phyloP scores from a whole-genome alignment of 2,797 vertebrate genomes.

The Argya squamiceps region DNA sequence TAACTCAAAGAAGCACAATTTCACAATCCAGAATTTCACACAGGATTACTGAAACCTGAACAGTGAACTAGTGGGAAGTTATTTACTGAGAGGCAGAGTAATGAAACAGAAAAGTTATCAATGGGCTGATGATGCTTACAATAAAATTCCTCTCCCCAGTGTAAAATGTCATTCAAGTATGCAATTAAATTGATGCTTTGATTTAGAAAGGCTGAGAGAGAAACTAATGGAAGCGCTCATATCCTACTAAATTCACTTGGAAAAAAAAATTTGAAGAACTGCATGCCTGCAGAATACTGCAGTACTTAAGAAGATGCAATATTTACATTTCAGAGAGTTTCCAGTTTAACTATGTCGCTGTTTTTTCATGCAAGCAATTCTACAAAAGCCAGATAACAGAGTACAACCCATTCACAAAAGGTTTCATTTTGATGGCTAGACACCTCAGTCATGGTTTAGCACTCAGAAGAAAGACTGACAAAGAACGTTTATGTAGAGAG shows the following conservation, averaged over 20 bases:
- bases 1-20: neutral
- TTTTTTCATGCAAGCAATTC: neutral
- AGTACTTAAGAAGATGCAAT: neutral
- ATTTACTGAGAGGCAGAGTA: neutral
- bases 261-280: neutral
- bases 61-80: neutral
- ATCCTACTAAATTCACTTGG: neutral
- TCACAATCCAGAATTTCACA: slow-evolving; percentile 1
- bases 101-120: neutral
- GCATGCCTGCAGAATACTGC: neutral
- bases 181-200: neutral
- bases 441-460: neutral
- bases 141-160: neutral
- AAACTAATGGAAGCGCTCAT: neutral
- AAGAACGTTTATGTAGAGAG: neutral
- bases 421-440: neutral
- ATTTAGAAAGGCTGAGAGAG: neutral
- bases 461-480: neutral
- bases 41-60: neutral
- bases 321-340: neutral
- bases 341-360: neutral
- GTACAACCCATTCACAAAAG: neutral
- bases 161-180: neutral
- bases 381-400: neutral
- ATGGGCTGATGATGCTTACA: neutral